Percentiles rank a stretch among this genome's conserved stretches.
These are phyloP conservation scores for Melitaea athalia DNA, from an alignment of 2,888 invertebrate genomes.

Conservation along the genomic window DNA sequence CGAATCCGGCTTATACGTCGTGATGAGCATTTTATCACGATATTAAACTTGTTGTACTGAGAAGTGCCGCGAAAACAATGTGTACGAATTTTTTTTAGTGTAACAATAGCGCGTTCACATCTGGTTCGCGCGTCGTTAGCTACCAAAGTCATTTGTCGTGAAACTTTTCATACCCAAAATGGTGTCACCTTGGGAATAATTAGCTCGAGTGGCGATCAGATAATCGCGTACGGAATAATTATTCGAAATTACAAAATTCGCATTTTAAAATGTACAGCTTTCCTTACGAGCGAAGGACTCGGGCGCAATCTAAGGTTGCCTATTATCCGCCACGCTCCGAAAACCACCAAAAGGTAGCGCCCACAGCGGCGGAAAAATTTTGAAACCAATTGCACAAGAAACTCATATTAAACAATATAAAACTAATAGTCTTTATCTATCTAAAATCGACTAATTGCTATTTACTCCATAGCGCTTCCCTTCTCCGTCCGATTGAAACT, in stretches of 20 bases:
- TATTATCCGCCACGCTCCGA: constrained; percentile 82
- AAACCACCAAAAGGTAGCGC: constrained; percentile 79
- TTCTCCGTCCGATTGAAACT: constrained; percentile 40
- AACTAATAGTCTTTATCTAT: constrained; percentile 77
- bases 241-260: constrained; percentile 65
- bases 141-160: constrained; percentile 39
- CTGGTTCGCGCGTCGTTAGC: constrained; percentile 55
- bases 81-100: constrained; percentile 51
- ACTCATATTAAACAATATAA: constrained; percentile 79
- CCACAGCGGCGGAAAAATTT: constrained; percentile 77
- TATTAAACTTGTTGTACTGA: constrained; percentile 26
- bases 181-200: constrained; percentile 55
- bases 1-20: constrained; percentile 69
- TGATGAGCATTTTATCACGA: constrained; percentile 54
- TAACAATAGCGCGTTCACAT: constrained; percentile 64
- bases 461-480: constrained; percentile 62
- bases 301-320: constrained; percentile 79
- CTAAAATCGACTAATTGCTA: constrained; percentile 77
- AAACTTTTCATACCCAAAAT: constrained; percentile 34
- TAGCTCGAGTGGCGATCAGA: constrained; percentile 55
- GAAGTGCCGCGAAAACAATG: constrained; percentile 55
- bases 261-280: constrained; percentile 75
- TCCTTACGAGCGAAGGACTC: constrained; percentile 78
- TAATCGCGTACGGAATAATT: constrained; percentile 53
- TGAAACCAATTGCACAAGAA: constrained; percentile 77